Conservation (phyloP, 2,797 vertebrate species). For the Hyperoplus lanceolatus region DNA sequence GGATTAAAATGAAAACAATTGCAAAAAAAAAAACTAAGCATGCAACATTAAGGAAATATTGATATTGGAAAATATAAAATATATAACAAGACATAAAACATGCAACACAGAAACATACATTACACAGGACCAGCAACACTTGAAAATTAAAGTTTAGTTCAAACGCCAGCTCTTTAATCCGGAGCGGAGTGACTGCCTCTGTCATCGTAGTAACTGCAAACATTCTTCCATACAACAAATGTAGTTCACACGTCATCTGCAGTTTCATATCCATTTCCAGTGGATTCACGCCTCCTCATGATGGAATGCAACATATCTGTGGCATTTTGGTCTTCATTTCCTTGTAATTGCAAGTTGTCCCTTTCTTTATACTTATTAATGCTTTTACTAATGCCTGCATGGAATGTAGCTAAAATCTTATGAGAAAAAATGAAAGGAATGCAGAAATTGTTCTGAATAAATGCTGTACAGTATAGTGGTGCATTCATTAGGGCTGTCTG, state of each 20-base stretch:
- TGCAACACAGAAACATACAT: neutral
- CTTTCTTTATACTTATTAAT: neutral
- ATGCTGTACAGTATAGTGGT: neutral
- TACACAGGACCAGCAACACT: neutral
- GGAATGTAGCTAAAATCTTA: neutral
- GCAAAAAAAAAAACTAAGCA: neutral
- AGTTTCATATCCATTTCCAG: conserved; percentile 34
- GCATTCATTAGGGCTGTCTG: neutral
- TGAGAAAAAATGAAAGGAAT: neutral
- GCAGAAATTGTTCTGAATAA: neutral
- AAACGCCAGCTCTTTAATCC: neutral
- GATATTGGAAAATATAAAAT: neutral
- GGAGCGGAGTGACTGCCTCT: neutral
- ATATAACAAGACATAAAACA: neutral
- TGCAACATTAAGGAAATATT: neutral
- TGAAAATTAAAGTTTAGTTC: neutral
- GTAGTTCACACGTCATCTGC: neutral
- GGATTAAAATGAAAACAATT: neutral
- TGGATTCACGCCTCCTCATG: neutral
- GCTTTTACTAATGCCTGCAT: neutral
- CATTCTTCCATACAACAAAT: conserved; percentile 11
- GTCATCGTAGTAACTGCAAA: neutral
- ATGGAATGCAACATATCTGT: conserved; percentile 21
- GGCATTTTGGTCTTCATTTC: neutral
- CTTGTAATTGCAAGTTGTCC: neutral